Percentiles rank a stretch among this genome's conserved stretches.
phyloP scores from a whole-genome alignment of 2,113 vertebrate species.

The Rhinichthys klamathensis region DNA sequence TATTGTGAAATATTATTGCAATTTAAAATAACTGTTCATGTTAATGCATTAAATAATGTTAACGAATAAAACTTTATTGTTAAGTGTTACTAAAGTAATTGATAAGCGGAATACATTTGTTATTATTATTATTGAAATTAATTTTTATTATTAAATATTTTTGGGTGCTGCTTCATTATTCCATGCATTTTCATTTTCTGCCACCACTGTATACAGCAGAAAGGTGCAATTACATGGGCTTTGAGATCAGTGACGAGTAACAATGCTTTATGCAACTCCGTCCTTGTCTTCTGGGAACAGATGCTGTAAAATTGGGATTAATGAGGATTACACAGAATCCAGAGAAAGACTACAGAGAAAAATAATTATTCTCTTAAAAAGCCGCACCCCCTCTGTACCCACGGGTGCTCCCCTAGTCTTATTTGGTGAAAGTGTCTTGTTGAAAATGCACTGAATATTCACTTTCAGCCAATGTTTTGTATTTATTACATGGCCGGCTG shows the following conservation, averaged over 20 bases:
- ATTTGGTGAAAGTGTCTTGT: slow-evolving; percentile 11
- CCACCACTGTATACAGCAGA: neutral
- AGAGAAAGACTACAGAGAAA: slow-evolving; percentile 35
- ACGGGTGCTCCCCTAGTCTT: neutral
- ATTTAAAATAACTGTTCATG: no score
- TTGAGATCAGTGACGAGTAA: slow-evolving; percentile 17
- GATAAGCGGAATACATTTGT: no score
- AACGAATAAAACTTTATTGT: no score
- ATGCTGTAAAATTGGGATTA: slow-evolving; percentile 46
- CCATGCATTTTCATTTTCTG: neutral
- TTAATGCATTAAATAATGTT: no score
- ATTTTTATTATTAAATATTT: neutral
- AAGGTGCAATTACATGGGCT: slow-evolving; percentile 19
- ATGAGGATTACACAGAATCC: slow-evolving; percentile 45
- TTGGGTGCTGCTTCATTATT: neutral
- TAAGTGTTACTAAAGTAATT: no score
- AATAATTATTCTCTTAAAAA: slow-evolving; percentile 40
- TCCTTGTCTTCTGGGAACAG: slow-evolving; percentile 44
- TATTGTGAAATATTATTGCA: neutral
- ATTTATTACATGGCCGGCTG: slow-evolving; percentile 42
- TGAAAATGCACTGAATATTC: slow-evolving; percentile 22
- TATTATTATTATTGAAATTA: no score
- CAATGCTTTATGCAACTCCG: slow-evolving; percentile 35
- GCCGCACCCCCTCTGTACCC: neutral
- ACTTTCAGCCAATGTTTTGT: slow-evolving; percentile 25